phyloP scores from a whole-genome alignment of 2,113 vertebrate genomes.

The Ursus arctos region DNA sequence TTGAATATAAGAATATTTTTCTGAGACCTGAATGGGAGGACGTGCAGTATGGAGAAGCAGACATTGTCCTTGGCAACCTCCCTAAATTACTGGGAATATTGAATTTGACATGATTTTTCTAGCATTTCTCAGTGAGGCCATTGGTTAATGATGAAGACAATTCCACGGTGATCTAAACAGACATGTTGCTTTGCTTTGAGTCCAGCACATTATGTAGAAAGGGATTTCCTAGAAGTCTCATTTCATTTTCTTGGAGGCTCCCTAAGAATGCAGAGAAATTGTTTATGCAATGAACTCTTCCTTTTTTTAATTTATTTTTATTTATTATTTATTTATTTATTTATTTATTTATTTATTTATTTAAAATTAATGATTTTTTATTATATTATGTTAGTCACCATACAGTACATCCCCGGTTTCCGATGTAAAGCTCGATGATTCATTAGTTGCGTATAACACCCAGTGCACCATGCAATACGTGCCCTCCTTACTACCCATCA shows the following conservation, averaged over 20 bases:
- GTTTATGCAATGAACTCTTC: background rate
- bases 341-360: too few relatives aligned
- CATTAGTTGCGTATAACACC: too few relatives aligned
- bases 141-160: background rate
- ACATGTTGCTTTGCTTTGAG: background rate
- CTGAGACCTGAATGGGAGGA: background rate
- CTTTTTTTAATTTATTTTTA: background rate
- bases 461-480: too few relatives aligned
- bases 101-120: background rate
- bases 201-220: background rate
- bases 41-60: accelerated
- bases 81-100: background rate
- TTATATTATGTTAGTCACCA: too few relatives aligned
- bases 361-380: too few relatives aligned
- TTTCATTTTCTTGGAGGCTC: background rate
- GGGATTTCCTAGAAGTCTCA: background rate
- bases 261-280: background rate
- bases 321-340: too few relatives aligned
- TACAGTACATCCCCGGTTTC: too few relatives aligned
- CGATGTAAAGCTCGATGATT: too few relatives aligned
- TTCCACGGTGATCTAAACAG: background rate
- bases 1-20: background rate
- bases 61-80: background rate
- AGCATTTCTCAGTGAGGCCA: background rate
- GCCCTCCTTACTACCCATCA: too few relatives aligned